Evolutionary conservation across 2,113 vertebrate genomes (phyloP), one percentile per base, ranked within the genome.

Genomic region (Hiodon tergisus): DNA sequence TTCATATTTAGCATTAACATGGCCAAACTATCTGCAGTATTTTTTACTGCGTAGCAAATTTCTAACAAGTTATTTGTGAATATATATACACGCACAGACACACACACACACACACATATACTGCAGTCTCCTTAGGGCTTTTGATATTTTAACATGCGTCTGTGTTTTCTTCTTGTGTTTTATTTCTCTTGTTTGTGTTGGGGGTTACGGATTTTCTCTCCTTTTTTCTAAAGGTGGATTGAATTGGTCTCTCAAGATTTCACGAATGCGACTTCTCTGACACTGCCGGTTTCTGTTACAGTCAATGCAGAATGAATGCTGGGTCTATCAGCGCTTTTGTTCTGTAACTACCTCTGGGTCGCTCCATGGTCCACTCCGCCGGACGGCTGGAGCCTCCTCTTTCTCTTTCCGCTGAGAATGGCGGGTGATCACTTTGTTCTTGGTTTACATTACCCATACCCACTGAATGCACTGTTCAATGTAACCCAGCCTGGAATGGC

Each of bases 281-380:
- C 59, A 47, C 51, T 75, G 73, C 63, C 58, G 60, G 60, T 17
- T 63, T 74, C 52, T 66, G 50, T 76, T 61, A 63, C 68, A 47
- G 59, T 62, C 54, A 52, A 71, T 57, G 61, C 69, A 58, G 76
- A 57, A 72, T 17, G 70, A 58, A 59, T 50, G 69, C 68, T 61
- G 75, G 75, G 6, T 13, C 53, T 51, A 4, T 51, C 46, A 47
- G 53, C 61, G 54, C 52, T 9, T 72, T 89, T 84, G 85, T 85
- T 88, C 89, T 88, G 90, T 88, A 91, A 89, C 91, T 93, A 93
- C 90, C 91, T 93, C 91, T 91, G 89, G 89, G 89, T 90, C 87
- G 82, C 88, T 61, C 89, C 86, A 85, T 85, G 84, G 80, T 86
- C 79, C 80, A 85, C 83, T 81, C 0, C 58, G 10, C 80, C 83